These are phyloP conservation scores for Coryphaenoides rupestris DNA, from an alignment of 2,113 vertebrate species.

Conservation along the genomic window DNA sequence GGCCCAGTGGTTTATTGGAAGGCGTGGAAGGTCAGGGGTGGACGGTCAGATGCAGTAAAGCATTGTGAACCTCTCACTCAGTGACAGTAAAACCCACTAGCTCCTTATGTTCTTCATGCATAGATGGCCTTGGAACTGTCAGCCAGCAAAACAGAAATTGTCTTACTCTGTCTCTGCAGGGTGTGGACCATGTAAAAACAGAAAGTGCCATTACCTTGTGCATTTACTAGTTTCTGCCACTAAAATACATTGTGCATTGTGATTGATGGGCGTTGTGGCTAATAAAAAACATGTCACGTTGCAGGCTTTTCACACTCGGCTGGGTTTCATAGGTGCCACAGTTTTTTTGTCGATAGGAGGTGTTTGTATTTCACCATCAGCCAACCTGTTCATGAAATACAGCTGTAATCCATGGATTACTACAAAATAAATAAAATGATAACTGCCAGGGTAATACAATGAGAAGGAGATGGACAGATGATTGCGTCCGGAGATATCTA, in stretches of 20 bases:
- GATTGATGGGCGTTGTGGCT: not conserved
- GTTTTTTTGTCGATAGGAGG: conserved; percentile 24
- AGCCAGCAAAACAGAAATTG: too few species aligned
- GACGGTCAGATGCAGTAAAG: too few species aligned
- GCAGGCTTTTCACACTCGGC: not conserved
- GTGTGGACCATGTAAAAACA: too few species aligned
- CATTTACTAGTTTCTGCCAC: not conserved
- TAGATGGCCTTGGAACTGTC: too few species aligned
- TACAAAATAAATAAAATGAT: not conserved
- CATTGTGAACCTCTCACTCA: too few species aligned
- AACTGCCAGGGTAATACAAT: conserved; percentile 29
- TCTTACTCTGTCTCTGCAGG: too few species aligned
- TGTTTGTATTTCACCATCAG: conserved; percentile 41
- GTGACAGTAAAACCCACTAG: too few species aligned
- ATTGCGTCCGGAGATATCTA: conserved; percentile 27
- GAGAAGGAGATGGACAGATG: conserved; percentile 27
- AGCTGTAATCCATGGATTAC: conserved; percentile 13
- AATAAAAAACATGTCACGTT: not conserved
- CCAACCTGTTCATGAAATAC: too few species aligned
- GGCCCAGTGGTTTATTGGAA: too few species aligned
- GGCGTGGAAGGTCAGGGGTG: too few species aligned
- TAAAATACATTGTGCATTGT: not conserved
- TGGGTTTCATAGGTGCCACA: conserved; percentile 25
- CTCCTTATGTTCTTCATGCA: too few species aligned
- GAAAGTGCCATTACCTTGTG: too few species aligned